Evolutionary conservation across 2,888 invertebrate species (phyloP).

Genomic region (Tridacna gigas): DNA sequence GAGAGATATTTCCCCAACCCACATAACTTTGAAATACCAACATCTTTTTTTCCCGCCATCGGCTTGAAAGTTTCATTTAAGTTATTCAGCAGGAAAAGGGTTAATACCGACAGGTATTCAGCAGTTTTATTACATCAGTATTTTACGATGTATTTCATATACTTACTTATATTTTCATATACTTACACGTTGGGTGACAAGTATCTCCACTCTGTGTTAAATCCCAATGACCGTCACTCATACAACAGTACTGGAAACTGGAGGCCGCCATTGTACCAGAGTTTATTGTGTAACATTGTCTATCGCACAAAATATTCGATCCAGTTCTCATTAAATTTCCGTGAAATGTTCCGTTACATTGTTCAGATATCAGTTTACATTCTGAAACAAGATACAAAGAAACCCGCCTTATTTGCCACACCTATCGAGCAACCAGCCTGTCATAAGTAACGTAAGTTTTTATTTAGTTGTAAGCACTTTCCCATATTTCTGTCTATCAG

Average conservation of each 20-base stretch:
- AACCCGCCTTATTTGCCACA: too few relatives aligned
- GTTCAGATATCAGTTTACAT: not conserved
- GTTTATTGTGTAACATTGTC: not conserved
- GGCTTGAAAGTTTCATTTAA: too few relatives aligned
- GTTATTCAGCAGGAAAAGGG: too few relatives aligned
- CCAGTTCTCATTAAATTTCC: not conserved
- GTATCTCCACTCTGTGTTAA: not conserved
- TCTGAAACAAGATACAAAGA: not conserved
- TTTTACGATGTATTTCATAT: not conserved
- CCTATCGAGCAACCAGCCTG: too few relatives aligned
- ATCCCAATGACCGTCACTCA: not conserved
- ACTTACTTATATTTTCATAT: not conserved
- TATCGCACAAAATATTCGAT: not conserved
- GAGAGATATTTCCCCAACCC: too few relatives aligned
- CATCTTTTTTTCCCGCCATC: too few relatives aligned
- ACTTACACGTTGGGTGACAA: not conserved
- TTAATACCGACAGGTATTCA: too few relatives aligned
- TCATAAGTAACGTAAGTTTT: too few relatives aligned
- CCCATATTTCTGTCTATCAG: too few relatives aligned
- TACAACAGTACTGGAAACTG: not conserved
- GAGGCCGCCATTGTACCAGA: not conserved
- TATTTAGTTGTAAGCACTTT: too few relatives aligned
- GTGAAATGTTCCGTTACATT: not conserved
- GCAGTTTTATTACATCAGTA: too few relatives aligned
- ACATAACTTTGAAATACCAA: too few relatives aligned